Percentiles rank a stretch among this genome's conserved stretches.
phyloP scores from a whole-genome alignment of 2,797 vertebrate genomes.

The Remorina albescens region DNA sequence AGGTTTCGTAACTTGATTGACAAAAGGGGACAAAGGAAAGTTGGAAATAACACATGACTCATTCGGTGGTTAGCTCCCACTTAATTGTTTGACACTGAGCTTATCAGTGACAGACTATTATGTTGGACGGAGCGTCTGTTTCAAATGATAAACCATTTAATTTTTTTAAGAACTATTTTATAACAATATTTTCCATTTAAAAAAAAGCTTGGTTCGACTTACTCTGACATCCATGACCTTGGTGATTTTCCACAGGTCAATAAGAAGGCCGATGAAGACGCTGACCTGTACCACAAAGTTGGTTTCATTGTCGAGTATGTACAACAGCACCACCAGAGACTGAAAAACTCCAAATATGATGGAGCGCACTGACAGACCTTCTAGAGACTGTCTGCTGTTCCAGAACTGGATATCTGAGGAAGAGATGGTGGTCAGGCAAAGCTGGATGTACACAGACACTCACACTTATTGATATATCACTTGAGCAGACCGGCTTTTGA shows the following conservation, averaged over 20 bases:
- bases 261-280: slow-evolving; percentile 97
- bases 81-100: too few species aligned
- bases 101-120: background rate
- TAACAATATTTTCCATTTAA: background rate
- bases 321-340: slow-evolving; percentile 94
- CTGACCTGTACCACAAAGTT: slow-evolving; percentile 99
- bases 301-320: slow-evolving; percentile 97
- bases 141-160: background rate
- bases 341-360: slow-evolving; percentile 97
- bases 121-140: background rate
- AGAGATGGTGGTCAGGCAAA: background rate
- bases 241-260: slow-evolving; percentile 99
- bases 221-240: slow-evolving; percentile 98
- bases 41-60: background rate
- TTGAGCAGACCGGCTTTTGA: background rate
- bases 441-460: background rate
- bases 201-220: slow-evolving; percentile 56
- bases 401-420: slow-evolving; percentile 96
- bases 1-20: background rate
- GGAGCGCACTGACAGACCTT: slow-evolving; percentile 95
- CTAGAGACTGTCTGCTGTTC: slow-evolving; percentile 97
- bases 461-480: too few species aligned
- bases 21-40: background rate
- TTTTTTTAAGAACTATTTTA: background rate
- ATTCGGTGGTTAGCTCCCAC: too few species aligned